Base-by-base conservation (phyloP, 92 coral and sea anemone species). In the Epizoanthus fatuus region DNA sequence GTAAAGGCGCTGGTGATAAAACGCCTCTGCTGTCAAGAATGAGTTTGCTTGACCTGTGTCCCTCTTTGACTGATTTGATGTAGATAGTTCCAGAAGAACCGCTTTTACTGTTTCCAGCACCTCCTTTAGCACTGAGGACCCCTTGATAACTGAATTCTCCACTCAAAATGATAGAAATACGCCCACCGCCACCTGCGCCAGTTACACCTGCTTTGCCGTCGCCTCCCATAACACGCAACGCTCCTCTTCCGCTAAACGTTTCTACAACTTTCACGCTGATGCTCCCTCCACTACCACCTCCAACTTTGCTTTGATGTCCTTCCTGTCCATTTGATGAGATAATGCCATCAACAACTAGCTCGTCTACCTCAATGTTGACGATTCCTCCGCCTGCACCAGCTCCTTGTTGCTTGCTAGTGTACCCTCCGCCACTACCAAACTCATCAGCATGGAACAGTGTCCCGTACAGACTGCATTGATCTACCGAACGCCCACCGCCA, bases 261-360 rank as follows among this genome's bases (percentile, higher is more conserved):
- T 79, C 35, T 19, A 39, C 59, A 2, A 91, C 81, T 15, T 81
- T 60, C 56, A 79, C 52, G 80, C 57, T 69, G 20, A 91, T 63
- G 65, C 94, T 91, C 13, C 94, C 94, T 3, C 94, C 94, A 69
- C 91, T 87, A 37, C 94, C 94, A 14, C 91, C 94, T 8, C 94
- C 94, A 3, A 81, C 82, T 64, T 45, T 83, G 19, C 39, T 73
- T 0, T 13, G 73, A 3, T 74, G 7, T 1, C 91, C 94, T 54
- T 51, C 29, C n/a, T 81, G 83, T 32, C 94, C 94, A 84, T 84
- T 63, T 52, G 91, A 69, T 7, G 94, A 87, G 20, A 91, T 65
- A 25, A 54, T 22, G 54, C 94, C 94, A 79, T 87, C 87, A 11
- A 91, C 45, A 20, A 63, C 47, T 60, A 87, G 62, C 22, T 13